These are phyloP conservation scores for Cephus nigrinus DNA, from an alignment of 2,888 invertebrate genomes.

Conservation along the genomic window DNA sequence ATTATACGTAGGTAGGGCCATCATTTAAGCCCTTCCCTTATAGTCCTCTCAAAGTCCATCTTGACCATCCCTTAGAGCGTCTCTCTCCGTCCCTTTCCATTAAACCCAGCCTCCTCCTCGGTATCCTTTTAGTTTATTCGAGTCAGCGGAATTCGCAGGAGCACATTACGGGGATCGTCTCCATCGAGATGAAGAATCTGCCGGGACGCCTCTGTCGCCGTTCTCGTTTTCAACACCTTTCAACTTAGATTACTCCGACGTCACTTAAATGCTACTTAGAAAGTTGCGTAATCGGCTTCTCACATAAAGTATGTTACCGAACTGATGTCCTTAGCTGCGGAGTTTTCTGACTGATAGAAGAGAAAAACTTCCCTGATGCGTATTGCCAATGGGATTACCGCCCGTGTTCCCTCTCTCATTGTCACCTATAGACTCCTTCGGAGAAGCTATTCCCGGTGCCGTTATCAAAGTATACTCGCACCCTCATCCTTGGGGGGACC, in stretches of 20 bases:
- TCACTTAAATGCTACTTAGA: conserved; percentile 39
- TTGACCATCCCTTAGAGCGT: neutral
- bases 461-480: neutral
- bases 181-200: neutral
- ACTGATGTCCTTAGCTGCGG: neutral
- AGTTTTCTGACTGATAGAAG: neutral
- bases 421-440: neutral
- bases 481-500: neutral
- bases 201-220: neutral
- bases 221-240: conserved; percentile 9
- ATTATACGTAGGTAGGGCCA: neutral
- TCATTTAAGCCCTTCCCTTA: neutral
- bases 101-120: neutral
- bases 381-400: neutral
- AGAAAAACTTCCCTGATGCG: neutral
- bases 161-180: neutral
- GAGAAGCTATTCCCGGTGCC: neutral
- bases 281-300: conserved; percentile 45
- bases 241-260: conserved; percentile 29
- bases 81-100: neutral
- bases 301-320: conserved; percentile 19
- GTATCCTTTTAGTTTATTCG: neutral
- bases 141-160: neutral
- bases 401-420: neutral
- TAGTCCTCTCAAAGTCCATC: neutral